Percentiles rank a stretch among this genome's conserved stretches.
These are phyloP conservation scores for Sesamia nonagrioides DNA, from an alignment of 1,140 invertebrate genomes.

Conservation along the genomic window DNA sequence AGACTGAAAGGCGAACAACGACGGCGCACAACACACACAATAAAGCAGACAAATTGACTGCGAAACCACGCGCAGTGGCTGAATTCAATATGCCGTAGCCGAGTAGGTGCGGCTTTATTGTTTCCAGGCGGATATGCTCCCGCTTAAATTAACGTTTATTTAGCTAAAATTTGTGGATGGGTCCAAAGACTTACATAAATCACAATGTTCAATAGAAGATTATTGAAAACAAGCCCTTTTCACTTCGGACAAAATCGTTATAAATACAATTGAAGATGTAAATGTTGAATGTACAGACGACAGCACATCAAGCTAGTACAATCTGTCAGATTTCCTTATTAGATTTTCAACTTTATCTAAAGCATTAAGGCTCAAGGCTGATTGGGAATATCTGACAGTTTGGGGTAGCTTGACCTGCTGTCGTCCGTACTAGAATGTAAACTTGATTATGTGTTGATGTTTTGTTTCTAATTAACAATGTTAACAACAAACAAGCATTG, in stretches of 20 bases:
- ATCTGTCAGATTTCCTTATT: no score
- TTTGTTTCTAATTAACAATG: no score
- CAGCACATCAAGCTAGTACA: no score
- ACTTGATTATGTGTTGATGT: no score
- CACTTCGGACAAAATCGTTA: no score
- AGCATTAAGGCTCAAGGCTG: no score
- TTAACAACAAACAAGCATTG: not conserved
- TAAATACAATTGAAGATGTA: not conserved
- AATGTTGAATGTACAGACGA: no score
- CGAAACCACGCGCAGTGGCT: constrained; percentile 68
- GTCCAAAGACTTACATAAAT: not conserved
- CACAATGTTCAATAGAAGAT: not conserved
- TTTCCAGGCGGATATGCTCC: constrained; percentile 72
- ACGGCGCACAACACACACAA: constrained; percentile 69
- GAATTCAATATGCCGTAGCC: constrained; percentile 69
- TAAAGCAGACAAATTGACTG: constrained; percentile 82
- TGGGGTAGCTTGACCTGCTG: no score
- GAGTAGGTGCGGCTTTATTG: constrained; percentile 72
- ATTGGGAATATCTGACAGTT: no score
- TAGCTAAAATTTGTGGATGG: not conserved
- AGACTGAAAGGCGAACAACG: constrained; percentile 61
- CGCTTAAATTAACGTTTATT: constrained; percentile 47
- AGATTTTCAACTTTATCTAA: no score
- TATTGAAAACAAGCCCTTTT: not conserved
- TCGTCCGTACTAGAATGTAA: no score